Percentiles rank a stretch among this genome's conserved stretches.
These are phyloP conservation scores for Drosophila emarginata DNA, from an alignment of 2,888 invertebrate genomes.

Conservation along the genomic window DNA sequence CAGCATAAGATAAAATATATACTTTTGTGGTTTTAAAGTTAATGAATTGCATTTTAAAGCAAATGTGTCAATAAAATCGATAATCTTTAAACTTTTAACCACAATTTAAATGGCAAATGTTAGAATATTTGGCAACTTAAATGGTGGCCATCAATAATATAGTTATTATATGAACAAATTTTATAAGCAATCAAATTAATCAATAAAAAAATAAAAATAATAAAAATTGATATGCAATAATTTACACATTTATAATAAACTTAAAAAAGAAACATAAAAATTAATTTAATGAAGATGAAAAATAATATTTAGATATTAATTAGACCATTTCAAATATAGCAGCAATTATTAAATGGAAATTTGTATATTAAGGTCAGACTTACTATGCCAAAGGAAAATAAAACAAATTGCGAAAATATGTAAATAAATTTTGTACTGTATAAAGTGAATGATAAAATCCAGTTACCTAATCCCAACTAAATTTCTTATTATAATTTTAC, in stretches of 20 bases:
- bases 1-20: slow-evolving; percentile 23
- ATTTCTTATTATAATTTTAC: not conserved
- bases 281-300: too few species aligned
- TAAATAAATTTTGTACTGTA: too few species aligned
- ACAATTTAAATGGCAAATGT: slow-evolving; percentile 4
- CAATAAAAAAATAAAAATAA: not conserved
- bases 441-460: too few species aligned
- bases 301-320: too few species aligned
- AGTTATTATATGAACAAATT: not conserved
- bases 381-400: too few species aligned
- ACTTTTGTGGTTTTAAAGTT: slow-evolving; percentile 47
- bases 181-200: not conserved
- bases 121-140: not conserved
- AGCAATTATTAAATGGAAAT: too few species aligned
- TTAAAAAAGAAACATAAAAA: not conserved
- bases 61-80: slow-evolving; percentile 6
- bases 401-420: too few species aligned
- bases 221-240: not conserved
- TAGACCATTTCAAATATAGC: too few species aligned
- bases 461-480: too few species aligned
- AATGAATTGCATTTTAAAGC: slow-evolving; percentile 57
- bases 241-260: not conserved
- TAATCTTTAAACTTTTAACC: slow-evolving; percentile 7
- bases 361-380: too few species aligned
- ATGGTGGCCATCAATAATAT: not conserved